Evolutionary conservation across 1,140 invertebrate genomes (phyloP).

Genomic region (Aphaenogaster ashmeadi): DNA sequence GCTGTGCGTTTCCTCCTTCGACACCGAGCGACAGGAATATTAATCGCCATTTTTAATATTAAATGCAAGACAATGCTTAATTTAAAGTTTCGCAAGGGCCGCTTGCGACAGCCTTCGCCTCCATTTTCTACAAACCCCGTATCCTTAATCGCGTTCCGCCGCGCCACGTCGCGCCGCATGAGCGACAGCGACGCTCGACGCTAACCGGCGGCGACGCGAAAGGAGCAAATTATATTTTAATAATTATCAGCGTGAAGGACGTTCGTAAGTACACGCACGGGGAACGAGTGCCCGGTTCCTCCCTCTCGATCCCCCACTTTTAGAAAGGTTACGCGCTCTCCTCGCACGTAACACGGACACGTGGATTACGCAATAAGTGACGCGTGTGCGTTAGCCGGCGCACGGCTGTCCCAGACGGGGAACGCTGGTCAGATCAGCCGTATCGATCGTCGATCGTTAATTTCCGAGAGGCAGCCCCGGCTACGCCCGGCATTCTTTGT

Average conservation of each 20-base stretch:
- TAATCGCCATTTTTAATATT: slow-evolving; percentile 33
- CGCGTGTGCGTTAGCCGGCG: neutral
- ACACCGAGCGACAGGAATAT: neutral
- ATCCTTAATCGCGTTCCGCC: slow-evolving; percentile 36
- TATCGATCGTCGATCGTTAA: slow-evolving; percentile 38
- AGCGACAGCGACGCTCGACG: slow-evolving; percentile 34
- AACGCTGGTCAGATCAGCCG: neutral
- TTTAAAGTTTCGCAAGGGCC: slow-evolving; percentile 38
- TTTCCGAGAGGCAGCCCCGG: slow-evolving; percentile 25
- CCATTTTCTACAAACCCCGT: slow-evolving; percentile 34
- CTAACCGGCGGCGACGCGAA: slow-evolving; percentile 13
- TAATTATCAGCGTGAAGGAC: slow-evolving; percentile 60
- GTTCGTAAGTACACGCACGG: neutral
- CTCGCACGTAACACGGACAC: slow-evolving; percentile 37
- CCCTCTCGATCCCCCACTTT: slow-evolving; percentile 32
- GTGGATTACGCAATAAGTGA: slow-evolving; percentile 57
- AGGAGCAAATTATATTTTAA: slow-evolving; percentile 49
- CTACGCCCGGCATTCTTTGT: slow-evolving; percentile 29
- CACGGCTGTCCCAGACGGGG: neutral
- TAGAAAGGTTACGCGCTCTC: slow-evolving; percentile 58
- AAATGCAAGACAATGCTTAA: slow-evolving; percentile 46
- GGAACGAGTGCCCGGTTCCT: neutral
- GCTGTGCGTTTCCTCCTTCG: neutral
- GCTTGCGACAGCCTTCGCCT: slow-evolving; percentile 40
- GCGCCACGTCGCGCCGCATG: neutral